Evolutionary conservation across 1,140 invertebrate species (phyloP), one percentile per base, ranked within the genome.

Genomic region (Reticulitermes speratus): DNA sequence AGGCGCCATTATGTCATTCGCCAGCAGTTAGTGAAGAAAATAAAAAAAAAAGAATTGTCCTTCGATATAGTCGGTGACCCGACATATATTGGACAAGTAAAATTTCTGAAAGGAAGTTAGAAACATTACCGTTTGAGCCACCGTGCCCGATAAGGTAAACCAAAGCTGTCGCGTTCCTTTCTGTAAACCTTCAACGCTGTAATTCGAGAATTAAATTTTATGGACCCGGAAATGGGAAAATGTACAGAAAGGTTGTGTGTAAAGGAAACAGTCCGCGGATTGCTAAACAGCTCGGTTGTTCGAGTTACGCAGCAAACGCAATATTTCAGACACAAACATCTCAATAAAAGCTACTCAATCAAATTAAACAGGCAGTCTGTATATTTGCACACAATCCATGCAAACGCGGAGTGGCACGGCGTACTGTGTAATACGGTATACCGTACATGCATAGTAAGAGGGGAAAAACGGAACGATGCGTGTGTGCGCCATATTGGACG

Each of bases 401-500:
- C 65, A 75, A 9, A 75, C 65, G n/a, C 65, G n/a, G 12, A 2
- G 2, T 2, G 65, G 25, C n/a, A n/a, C 25, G 12, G 65, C 2
- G 25, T 0, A 30, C 6, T 75, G 8, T 65, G n/a, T 75, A 75
- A 75, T 75, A 75, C 65, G 65, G n/a, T 30, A 30, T 75, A 65
- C 9, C 2, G 2, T 8, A 75, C 52, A 55, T 9, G 65, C 25
- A 16, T 5, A 55, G 52, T 30, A 14, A 12, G 14, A 16, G 65
- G 65, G 65, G 65, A 25, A 25, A 30, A 30, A 75, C 65, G 11
- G 65, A 9, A 75, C 65, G 65, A 75, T 75, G 65, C n/a, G n/a
- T 75, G 65, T 75, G n/a, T 75, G 65, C 65, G 65, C 65, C 65
- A 75, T 75, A 75, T 75, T 75, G 65, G 65, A 75, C 65, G 65